Conservation (phyloP, 2,888 invertebrate species). For the Rhaphigaster nebulosa region DNA sequence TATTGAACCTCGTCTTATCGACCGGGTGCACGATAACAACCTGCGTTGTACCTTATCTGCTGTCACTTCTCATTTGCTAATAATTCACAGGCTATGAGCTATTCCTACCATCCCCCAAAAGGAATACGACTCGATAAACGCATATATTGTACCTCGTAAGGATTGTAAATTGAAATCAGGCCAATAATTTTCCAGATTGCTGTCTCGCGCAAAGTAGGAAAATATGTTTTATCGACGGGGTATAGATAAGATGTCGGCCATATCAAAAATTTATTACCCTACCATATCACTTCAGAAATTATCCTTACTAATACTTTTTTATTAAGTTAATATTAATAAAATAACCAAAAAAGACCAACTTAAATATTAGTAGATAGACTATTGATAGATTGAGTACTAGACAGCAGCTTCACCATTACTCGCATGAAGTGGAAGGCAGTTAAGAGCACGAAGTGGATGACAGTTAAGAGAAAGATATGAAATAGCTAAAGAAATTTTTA, state of each 20-base stretch:
- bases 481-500: too few species aligned
- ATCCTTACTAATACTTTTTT: background rate
- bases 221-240: constrained; percentile 25
- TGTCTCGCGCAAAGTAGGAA: background rate
- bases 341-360: background rate
- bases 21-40: background rate
- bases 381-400: too few species aligned
- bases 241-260: background rate
- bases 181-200: constrained; percentile 45
- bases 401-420: too few species aligned
- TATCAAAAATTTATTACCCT: background rate
- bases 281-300: background rate
- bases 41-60: background rate
- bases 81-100: constrained; percentile 45
- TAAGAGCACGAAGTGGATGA: too few species aligned
- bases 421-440: too few species aligned
- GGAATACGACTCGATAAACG: constrained; percentile 18
- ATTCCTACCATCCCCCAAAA: constrained; percentile 14
- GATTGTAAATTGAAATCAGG: constrained; percentile 48
- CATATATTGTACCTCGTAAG: constrained; percentile 27
- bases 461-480: too few species aligned
- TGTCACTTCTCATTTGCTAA: constrained; percentile 36
- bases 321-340: background rate
- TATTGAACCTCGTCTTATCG: background rate
- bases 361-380: too few species aligned